These are phyloP conservation scores for Schizothorax lantsangensis DNA, from an alignment of 2,797 vertebrate species.

Conservation along the genomic window DNA sequence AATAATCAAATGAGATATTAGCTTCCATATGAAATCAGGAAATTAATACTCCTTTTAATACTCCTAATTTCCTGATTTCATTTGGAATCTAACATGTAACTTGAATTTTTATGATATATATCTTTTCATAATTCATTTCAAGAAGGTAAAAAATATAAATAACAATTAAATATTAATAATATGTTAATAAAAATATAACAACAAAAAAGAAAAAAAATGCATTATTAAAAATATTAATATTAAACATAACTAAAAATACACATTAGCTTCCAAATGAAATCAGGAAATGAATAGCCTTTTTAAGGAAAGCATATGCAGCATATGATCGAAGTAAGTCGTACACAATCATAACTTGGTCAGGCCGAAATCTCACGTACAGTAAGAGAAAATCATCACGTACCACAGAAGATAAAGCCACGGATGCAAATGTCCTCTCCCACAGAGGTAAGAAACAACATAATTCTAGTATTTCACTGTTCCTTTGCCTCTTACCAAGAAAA, in stretches of 20 bases:
- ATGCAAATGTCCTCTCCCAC: background rate
- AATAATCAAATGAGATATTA: background rate
- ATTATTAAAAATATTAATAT: background rate
- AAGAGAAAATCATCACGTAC: background rate
- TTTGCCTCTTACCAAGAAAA: conserved; percentile 8
- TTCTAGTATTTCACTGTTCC: conserved; percentile 2
- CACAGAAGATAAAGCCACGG: background rate
- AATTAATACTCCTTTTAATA: no score
- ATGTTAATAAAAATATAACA: background rate
- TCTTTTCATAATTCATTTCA: no score
- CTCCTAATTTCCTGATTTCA: no score
- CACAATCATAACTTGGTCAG: background rate
- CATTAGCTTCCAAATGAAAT: background rate
- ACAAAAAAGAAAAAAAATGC: background rate
- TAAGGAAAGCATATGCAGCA: background rate
- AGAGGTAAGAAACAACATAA: conserved; percentile 14
- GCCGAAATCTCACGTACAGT: background rate
- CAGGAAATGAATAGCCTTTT: background rate
- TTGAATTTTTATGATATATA: no score
- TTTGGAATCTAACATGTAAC: background rate
- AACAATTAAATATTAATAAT: background rate
- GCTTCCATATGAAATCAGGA: no score
- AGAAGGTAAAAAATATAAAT: background rate
- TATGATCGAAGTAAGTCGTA: background rate
- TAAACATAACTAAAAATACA: background rate